Base-by-base conservation (phyloP, 1,140 invertebrate genomes). In the Patella vulgata region DNA sequence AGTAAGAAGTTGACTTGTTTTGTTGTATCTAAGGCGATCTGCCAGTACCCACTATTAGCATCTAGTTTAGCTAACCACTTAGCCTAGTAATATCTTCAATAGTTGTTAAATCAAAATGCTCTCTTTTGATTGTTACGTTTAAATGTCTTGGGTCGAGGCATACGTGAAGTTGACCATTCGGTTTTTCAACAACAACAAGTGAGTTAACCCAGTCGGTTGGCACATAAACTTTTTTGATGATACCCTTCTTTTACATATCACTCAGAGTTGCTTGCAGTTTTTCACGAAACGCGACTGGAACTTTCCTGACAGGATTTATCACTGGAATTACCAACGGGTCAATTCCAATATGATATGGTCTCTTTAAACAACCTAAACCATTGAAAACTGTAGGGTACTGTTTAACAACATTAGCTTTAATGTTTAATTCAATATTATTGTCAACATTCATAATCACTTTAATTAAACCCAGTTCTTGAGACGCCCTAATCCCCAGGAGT, bases 61-160 rank as follows among this genome's bases (percentile, higher is more conserved):
- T 70, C 64, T 12, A 73, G 28, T 23, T 54, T 64, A 33, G 43
- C 39, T 40, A 73, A 73, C 36, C 57, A 50, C 46, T 59, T 54
- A 0, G 66, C 59, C 21, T 52, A 17, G 63, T 33, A 12, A 63
- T 46, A 30, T 72, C 67, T 30, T 72, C 67, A 14, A 70, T 44
- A 23, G 63, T 64, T 19, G 50, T 66, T 40, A 70, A 57, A 0
- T 53, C 40, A 47, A 59, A 67, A 40, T 62, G 63, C 46, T 64
- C 56, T 19, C 83, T 59, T 66, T 79, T 81, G 11, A 87, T 82
- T 40, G 66, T 73, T 60, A 74, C 78, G 74, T 88, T 88, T 50
- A 88, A 72, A 52, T 85, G 78, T 39, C 63, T 73, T 6, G 86
- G 86, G 73, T 88, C 85, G n/a, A 88, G 59, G 70, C 86, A 87